Base-by-base conservation (phyloP, 2,113 vertebrate species). In the Rhabdomys dilectus region DNA sequence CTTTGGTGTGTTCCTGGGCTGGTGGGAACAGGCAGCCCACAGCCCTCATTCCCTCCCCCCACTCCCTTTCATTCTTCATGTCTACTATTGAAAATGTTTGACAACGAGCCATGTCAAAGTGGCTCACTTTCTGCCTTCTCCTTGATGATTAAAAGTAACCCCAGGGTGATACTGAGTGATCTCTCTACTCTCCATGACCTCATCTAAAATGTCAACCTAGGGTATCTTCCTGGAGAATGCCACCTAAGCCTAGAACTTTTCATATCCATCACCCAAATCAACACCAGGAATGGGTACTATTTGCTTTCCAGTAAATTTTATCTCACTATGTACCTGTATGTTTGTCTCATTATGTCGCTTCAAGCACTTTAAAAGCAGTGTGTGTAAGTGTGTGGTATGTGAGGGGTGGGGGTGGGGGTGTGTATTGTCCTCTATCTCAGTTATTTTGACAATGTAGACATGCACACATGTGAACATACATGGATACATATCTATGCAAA, bases 11-110 rank as follows among this genome's bases (percentile, higher is more conserved):
- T 87, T 68, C 66, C 53, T 29, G 66, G 86, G 48, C 84, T 15
- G 0, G 68, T 31, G 60, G 77, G 87, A 76, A 58, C 60, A 73
- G 62, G 66, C 4, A 11, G 19, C 53, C n/a, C 70, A 21, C 36
- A 39, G 66, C 36, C 70, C 70, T 72, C 70, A 3, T 39, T n/a
- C 70, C 70, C 36, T 4, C 48, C 39, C 36, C 39, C 26, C 3
- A 0, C 13, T 53, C 11, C 4, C 0, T 0, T 66, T 62, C 42
- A 1, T 48, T 51, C 76, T 51, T 62, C 19, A 22, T 21, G 60
- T 53, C 48, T n/a, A 21, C 31, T 9, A 15, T 51, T 70, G 56
- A 42, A 19, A 31, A 36, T 10, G 31, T n/a, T 64, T 17, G 80
- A 62, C 68, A 11, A 31, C 2, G 81, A 75, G 31, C 56, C 66